A percentile compares a stretch with the other conserved stretches of the same genome.
Evolutionary conservation across 1,140 invertebrate genomes (phyloP).

Genomic region (Saccostrea echinata): DNA sequence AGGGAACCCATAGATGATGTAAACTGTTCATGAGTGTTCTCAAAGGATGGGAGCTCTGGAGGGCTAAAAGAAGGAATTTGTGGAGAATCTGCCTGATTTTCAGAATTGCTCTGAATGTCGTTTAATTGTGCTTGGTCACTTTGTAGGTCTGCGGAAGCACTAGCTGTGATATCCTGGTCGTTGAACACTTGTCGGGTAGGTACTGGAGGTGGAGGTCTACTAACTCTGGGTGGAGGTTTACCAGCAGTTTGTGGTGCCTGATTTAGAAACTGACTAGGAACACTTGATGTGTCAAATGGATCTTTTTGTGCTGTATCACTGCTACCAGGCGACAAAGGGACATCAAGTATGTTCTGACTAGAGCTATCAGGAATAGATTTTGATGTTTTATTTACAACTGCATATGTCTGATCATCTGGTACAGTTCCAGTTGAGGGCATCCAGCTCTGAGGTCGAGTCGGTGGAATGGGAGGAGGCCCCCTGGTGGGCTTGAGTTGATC

Average conservation of each 20-base stretch:
- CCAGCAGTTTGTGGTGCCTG: background rate
- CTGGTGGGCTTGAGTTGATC: background rate
- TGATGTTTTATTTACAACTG: background rate
- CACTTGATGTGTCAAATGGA: slow-evolving; percentile 64
- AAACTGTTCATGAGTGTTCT: background rate
- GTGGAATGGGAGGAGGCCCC: slow-evolving; percentile 35
- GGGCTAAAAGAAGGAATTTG: background rate
- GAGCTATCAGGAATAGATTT: background rate
- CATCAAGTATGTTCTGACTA: slow-evolving; percentile 51
- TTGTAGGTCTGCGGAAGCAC: slow-evolving; percentile 2
- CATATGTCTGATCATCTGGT: slow-evolving; percentile 5
- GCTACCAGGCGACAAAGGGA: slow-evolving; percentile 47
- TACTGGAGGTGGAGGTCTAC: background rate
- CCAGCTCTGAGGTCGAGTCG: slow-evolving; percentile 18
- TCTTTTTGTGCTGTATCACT: slow-evolving; percentile 40
- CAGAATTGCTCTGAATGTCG: background rate
- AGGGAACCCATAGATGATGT: background rate
- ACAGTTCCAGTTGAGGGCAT: background rate
- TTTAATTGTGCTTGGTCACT: background rate
- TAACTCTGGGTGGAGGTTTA: background rate
- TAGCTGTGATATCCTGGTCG: background rate
- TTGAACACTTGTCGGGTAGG: background rate
- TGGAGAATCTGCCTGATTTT: background rate
- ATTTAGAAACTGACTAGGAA: slow-evolving; percentile 43
- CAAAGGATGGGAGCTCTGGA: background rate